Evolutionary conservation across 2,888 invertebrate genomes (phyloP).

Genomic region (Pachycephus smyrnensis): DNA sequence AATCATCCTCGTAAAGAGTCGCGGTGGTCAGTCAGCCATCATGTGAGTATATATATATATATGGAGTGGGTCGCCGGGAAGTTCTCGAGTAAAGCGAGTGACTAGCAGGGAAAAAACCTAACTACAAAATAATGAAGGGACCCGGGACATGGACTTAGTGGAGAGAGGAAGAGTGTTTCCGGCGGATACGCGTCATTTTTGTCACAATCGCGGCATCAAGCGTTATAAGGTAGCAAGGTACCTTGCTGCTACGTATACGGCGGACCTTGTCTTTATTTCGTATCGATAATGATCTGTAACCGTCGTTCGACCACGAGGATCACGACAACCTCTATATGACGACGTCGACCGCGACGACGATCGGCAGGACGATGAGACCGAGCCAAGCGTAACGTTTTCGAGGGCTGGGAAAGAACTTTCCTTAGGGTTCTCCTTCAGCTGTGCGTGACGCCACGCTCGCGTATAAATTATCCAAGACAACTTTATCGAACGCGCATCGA

Average conservation of each 20-base stretch:
- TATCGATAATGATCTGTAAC: slow-evolving; percentile 66
- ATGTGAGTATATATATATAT: background rate
- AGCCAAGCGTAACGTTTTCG: slow-evolving; percentile 10
- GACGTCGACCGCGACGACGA: slow-evolving; percentile 37
- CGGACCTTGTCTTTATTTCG: slow-evolving; percentile 49
- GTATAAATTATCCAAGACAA: background rate
- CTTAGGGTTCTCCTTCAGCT: background rate
- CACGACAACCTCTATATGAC: slow-evolving; percentile 21
- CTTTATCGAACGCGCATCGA: background rate
- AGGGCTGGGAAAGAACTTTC: slow-evolving; percentile 22
- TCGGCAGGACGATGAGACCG: background rate
- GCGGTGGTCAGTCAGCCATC: background rate
- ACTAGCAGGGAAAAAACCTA: slow-evolving; percentile 45
- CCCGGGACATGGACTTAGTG: slow-evolving; percentile 24
- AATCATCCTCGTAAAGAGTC: slow-evolving; percentile 51
- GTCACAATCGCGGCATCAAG: slow-evolving; percentile 65
- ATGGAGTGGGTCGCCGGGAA: background rate
- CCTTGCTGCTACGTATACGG: slow-evolving; percentile 17
- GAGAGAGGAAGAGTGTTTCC: slow-evolving; percentile 52
- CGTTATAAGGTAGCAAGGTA: slow-evolving; percentile 47
- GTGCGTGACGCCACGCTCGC: slow-evolving; percentile 21
- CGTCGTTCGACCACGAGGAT: slow-evolving; percentile 36
- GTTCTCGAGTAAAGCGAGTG: slow-evolving; percentile 3
- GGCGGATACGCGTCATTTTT: slow-evolving; percentile 67
- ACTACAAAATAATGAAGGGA: slow-evolving; percentile 58